phyloP scores from a whole-genome alignment of 2,888 invertebrate genomes.

The Chymomyza fuscimana region DNA sequence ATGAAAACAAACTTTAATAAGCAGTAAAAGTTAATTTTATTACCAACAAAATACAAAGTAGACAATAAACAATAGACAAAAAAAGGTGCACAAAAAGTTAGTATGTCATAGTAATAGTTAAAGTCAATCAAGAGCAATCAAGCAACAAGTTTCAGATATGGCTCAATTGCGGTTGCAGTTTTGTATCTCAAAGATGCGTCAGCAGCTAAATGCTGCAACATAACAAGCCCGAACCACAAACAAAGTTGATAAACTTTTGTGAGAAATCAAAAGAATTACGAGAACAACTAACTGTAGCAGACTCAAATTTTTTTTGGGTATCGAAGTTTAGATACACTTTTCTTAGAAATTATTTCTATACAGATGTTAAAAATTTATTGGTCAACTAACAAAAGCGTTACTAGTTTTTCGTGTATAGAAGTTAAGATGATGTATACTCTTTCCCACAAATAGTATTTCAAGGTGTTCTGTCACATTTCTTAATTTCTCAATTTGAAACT shows the following conservation, averaged over 20 bases:
- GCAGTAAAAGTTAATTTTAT: not conserved
- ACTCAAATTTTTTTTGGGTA: slow-evolving; percentile 7
- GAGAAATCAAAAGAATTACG: not conserved
- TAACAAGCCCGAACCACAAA: not conserved
- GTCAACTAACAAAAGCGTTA: no score
- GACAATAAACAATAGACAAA: slow-evolving; percentile 17
- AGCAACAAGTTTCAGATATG: slow-evolving; percentile 4
- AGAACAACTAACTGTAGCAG: slow-evolving; percentile 4
- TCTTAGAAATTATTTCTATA: no score
- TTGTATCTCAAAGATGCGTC: slow-evolving; percentile 22
- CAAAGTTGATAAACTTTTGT: slow-evolving; percentile 6
- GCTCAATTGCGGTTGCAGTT: slow-evolving; percentile 19
- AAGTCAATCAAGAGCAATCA: slow-evolving; percentile 50
- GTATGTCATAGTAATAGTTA: slow-evolving; percentile 23
- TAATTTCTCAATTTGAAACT: no score
- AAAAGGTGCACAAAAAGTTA: slow-evolving; percentile 9
- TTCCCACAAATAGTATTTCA: no score
- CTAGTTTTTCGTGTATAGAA: no score
- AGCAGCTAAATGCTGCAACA: not conserved
- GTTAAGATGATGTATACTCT: no score
- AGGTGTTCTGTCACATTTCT: no score
- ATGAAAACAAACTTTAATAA: slow-evolving; percentile 35
- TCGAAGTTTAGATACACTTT: slow-evolving; percentile 28
- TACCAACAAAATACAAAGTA: not conserved
- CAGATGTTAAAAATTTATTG: no score